Evolutionary conservation across 2,888 invertebrate genomes (phyloP), one percentile per base, ranked within the genome.

Genomic region (Dyspetes luteomarginatus): DNA sequence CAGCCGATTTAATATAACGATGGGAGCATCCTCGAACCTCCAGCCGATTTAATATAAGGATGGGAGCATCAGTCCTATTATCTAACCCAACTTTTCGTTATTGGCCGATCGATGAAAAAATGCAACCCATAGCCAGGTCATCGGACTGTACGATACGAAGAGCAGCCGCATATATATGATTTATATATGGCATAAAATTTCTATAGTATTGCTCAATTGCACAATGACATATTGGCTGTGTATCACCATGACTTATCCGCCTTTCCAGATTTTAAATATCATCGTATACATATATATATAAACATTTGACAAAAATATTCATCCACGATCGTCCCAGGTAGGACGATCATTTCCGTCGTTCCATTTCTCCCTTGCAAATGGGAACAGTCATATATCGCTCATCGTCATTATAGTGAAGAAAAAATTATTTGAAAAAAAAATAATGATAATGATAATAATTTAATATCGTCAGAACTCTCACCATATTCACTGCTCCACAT

Each of bases 21-120:
- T n/a, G n/a, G n/a, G n/a, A n/a, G n/a, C n/a, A n/a, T n/a, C n/a
- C 45, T 17, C 26, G 22, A 22, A 36, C 48, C 36, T 30, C 28
- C 22, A 58, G 28, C n/a, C n/a, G n/a, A n/a, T n/a, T n/a, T n/a
- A n/a, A n/a, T n/a, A 75, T 62, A 24, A 15, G 30, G 67, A 72
- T 56, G 82, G 80, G 85, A 85, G 86, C 87, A 87, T 87, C 86
- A 87, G 86, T 86, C 86, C 87, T 86, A 88, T 88, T 88, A 85
- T 85, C 84, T 85, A 85, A 86, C 86, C 88, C 87, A 86, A 83
- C 85, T 85, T 85, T 82, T 74, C 60, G 78, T 83, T 72, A 78
- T 81, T 83, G 80, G 82, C 81, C 84, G 86, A 86, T 88, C 87
- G 85, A 88, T 86, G 85, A 71, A 81, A 81, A 76, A 83, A 79